Evolutionary conservation across 2,797 vertebrate genomes (phyloP).

Genomic region (Mallotus villosus): DNA sequence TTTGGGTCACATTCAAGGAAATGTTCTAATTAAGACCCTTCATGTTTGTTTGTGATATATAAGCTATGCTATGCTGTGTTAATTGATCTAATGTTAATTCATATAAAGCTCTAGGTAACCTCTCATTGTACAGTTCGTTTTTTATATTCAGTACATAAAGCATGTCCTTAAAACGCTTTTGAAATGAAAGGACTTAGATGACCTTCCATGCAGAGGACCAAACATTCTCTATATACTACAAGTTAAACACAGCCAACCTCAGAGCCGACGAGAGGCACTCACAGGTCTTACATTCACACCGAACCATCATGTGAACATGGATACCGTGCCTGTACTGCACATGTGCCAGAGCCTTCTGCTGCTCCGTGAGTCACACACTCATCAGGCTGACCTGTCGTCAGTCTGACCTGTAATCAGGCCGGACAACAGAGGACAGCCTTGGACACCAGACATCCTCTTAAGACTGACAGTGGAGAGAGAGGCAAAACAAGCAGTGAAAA

Average conservation of each 20-base stretch:
- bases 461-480: neutral
- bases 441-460: neutral
- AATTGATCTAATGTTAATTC: conserved; percentile 16
- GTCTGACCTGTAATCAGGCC: neutral
- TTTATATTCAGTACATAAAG: neutral
- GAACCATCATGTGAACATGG: neutral
- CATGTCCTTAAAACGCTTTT: neutral
- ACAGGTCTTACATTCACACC: neutral
- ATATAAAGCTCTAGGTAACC: conserved; percentile 16
- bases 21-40: neutral
- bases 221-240: neutral
- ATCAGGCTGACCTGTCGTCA: neutral
- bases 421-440: neutral
- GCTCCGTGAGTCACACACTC: neutral
- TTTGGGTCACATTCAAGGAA: neutral
- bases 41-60: neutral
- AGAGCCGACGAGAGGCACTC: neutral
- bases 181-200: neutral
- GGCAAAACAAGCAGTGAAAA: conserved; percentile 17
- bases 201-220: neutral
- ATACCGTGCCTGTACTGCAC: neutral
- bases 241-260: neutral
- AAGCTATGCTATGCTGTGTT: conserved; percentile 4
- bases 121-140: neutral
- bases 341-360: too few species aligned